Evolutionary conservation across 2,888 invertebrate species (phyloP).

Genomic region (Cremastinae sp.): DNA sequence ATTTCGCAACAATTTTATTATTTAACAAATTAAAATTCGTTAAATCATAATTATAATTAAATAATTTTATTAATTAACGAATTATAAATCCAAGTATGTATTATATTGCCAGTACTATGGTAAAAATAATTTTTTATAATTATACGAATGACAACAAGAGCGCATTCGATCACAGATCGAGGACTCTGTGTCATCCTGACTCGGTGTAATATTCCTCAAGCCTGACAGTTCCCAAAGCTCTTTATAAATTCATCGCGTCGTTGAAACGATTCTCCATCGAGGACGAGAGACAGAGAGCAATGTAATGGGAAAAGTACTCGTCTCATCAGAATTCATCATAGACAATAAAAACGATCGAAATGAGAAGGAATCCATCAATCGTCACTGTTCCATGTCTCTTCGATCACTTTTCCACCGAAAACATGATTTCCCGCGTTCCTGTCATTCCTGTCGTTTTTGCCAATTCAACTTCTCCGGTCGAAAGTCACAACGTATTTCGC

Average conservation of each 20-base stretch:
- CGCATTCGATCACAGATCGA: conserved; percentile 22
- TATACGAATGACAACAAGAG: not conserved
- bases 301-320: conserved; percentile 34
- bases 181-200: not conserved
- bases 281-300: conserved; percentile 23
- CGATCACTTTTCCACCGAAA: conserved; percentile 41
- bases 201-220: conserved; percentile 18
- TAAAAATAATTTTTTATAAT: no score
- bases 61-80: no score
- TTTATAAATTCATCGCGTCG: conserved; percentile 27
- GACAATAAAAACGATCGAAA: conserved; percentile 9
- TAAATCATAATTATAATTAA: conserved; percentile 8
- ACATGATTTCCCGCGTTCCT: conserved; percentile 4
- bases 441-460: conserved; percentile 20
- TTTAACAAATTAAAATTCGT: no score
- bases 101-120: no score
- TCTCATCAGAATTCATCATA: conserved; percentile 38
- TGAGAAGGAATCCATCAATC: conserved; percentile 50
- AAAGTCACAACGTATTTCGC: conserved; percentile 5
- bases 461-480: conserved; percentile 1
- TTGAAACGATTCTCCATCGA: conserved; percentile 27
- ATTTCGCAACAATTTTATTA: not conserved
- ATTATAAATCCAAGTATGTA: no score
- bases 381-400: conserved; percentile 46
- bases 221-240: not conserved